phyloP scores from a whole-genome alignment of 35 echinoderm and acorn worm genomes.

The Strongylocentrotus purpuratus region DNA sequence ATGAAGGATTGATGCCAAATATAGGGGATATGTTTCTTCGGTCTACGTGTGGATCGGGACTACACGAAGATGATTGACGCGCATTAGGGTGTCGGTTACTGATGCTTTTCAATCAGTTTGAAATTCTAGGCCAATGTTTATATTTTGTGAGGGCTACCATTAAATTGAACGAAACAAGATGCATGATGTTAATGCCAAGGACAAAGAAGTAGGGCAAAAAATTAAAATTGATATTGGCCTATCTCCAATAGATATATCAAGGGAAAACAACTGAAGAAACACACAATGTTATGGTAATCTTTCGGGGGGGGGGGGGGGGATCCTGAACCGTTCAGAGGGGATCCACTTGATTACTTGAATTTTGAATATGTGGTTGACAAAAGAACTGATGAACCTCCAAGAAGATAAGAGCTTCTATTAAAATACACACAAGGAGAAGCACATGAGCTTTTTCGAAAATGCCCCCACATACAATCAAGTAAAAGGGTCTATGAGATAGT shows the following conservation, averaged over 20 bases:
- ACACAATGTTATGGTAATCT: too few species aligned
- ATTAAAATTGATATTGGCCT: too few species aligned
- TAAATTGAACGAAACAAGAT: neutral
- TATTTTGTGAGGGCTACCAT: neutral
- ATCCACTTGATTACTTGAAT: slow-evolving; percentile 55
- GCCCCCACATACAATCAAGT: slow-evolving; percentile 32
- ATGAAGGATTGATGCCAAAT: neutral
- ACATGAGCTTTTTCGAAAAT: slow-evolving; percentile 47
- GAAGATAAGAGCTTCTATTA: slow-evolving; percentile 55
- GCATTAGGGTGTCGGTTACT: neutral
- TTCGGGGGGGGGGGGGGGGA: too few species aligned
- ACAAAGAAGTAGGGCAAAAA: too few species aligned
- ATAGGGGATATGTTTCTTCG: neutral
- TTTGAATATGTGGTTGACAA: slow-evolving; percentile 69
- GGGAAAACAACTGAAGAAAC: too few species aligned
- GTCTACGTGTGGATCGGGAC: neutral
- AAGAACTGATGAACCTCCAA: neutral
- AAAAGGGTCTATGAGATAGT: slow-evolving; percentile 38
- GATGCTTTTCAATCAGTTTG: neutral
- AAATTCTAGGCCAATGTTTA: neutral
- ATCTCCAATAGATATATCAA: too few species aligned
- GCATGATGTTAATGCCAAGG: too few species aligned
- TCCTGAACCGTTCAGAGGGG: slow-evolving; percentile 52
- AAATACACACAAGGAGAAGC: slow-evolving; percentile 63
- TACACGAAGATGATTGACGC: neutral